phyloP scores from a whole-genome alignment of 2,113 vertebrate genomes.

The Semnornis frantzii region DNA sequence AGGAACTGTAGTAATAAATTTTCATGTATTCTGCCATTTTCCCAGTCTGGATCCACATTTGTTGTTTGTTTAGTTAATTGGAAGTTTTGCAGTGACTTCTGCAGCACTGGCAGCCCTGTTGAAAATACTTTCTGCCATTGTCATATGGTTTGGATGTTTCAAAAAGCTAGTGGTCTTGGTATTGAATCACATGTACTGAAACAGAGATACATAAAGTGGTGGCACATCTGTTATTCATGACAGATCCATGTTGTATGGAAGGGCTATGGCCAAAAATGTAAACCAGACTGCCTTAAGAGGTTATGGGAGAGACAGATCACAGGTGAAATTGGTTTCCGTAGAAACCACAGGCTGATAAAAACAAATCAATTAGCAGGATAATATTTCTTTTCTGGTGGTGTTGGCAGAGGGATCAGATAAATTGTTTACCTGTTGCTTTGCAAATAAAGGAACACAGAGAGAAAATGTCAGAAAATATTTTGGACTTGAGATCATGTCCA shows the following conservation, averaged over 20 bases:
- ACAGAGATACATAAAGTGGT: constrained; percentile 53
- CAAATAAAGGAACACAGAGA: not conserved
- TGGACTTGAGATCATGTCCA: not conserved
- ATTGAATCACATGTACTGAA: constrained; percentile 41
- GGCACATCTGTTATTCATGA: constrained; percentile 40
- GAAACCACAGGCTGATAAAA: constrained; percentile 45
- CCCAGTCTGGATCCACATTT: not conserved
- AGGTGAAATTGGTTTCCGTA: constrained; percentile 47
- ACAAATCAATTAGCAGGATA: constrained; percentile 44
- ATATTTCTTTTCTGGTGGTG: not conserved
- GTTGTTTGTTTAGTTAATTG: not conserved
- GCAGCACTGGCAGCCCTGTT: not conserved
- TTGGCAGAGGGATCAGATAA: not conserved
- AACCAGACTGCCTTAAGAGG: constrained; percentile 45
- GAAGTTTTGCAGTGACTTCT: not conserved
- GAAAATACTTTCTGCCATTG: not conserved
- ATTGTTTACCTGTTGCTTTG: constrained; percentile 43
- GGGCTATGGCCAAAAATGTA: constrained; percentile 58
- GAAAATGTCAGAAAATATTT: constrained; percentile 18
- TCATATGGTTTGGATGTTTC: constrained; percentile 17
- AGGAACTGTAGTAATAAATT: not conserved
- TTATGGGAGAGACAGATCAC: constrained; percentile 63
- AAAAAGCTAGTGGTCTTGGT: constrained; percentile 12
- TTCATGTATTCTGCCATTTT: not conserved
- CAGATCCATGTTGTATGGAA: constrained; percentile 69